Conservation (phyloP, 92 coral and sea anemone genomes). For the Isaurus tuberculatus region DNA sequence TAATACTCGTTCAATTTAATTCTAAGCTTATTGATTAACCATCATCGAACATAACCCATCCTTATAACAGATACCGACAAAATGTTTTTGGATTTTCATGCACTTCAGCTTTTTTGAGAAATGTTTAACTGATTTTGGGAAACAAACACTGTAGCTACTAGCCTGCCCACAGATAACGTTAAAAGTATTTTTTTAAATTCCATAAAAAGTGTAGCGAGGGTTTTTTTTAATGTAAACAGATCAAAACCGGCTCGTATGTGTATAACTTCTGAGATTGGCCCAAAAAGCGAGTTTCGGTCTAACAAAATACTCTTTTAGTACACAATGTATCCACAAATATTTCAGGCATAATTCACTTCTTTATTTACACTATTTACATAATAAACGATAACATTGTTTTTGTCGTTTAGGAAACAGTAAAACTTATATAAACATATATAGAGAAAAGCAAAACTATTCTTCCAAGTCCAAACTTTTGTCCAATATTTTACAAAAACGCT, state of each 20-base stretch:
- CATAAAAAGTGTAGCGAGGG: background rate
- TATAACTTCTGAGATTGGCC: background rate
- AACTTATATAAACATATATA: background rate
- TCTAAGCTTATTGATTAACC: conserved; percentile 5
- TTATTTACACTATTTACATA: conserved; percentile 30
- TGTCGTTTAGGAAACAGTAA: background rate
- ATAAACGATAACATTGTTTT: conserved; percentile 20
- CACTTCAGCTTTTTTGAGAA: conserved; percentile 14
- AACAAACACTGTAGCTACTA: conserved; percentile 22
- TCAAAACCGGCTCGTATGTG: background rate
- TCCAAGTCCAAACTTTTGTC: conserved; percentile 2
- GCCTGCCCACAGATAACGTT: conserved; percentile 2
- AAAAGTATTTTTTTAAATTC: background rate
- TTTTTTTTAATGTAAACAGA: background rate
- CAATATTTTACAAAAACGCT: conserved; percentile 15
- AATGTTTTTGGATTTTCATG: conserved; percentile 18
- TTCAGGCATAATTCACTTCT: conserved; percentile 21
- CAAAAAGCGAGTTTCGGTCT: background rate
- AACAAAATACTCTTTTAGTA: conserved; percentile 2
- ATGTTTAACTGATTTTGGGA: conserved; percentile 2
- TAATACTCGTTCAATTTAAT: conserved; percentile 8
- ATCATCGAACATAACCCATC: conserved; percentile 12
- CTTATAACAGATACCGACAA: conserved; percentile 14
- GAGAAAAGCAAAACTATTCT: conserved; percentile 23
- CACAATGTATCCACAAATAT: conserved; percentile 16